Percentiles rank a stretch among this genome's conserved stretches.
These are phyloP conservation scores for Panzeria rudis DNA, from an alignment of 2,888 invertebrate species.

Conservation along the genomic window DNA sequence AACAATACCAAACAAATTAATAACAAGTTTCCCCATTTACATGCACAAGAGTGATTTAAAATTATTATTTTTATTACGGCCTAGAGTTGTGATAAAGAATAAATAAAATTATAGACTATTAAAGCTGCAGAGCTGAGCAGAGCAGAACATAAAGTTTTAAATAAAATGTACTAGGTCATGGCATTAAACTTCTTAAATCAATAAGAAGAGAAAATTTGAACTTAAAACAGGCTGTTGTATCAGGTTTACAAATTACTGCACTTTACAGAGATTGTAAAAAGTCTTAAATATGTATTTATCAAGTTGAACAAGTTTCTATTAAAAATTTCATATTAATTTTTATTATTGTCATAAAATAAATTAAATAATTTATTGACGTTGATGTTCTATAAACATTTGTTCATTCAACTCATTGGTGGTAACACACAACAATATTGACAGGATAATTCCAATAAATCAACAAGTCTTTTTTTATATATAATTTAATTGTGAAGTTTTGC, in stretches of 20 bases:
- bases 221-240: neutral
- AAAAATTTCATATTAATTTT: neutral
- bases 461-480: conserved; percentile 26
- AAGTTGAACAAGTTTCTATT: neutral
- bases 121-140: neutral
- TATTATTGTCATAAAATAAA: conserved; percentile 38
- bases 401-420: neutral
- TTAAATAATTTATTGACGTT: conserved; percentile 58
- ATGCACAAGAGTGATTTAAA: conserved; percentile 39
- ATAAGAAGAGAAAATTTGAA: neutral
- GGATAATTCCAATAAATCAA: conserved; percentile 30
- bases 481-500: neutral
- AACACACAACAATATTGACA: neutral
- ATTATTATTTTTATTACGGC: conserved; percentile 42
- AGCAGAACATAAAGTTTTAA: neutral
- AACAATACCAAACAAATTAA: conserved; percentile 62
- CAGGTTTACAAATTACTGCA: too few relatives aligned
- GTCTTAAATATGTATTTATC: neutral
- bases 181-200: neutral
- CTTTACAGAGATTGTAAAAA: neutral
- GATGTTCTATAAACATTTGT: conserved; percentile 13
- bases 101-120: neutral
- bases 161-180: conserved; percentile 5
- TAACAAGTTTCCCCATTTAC: conserved; percentile 59
- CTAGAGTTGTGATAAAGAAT: neutral